phyloP scores from a whole-genome alignment of 1,140 invertebrate species.

The Chironomus tepperi region DNA sequence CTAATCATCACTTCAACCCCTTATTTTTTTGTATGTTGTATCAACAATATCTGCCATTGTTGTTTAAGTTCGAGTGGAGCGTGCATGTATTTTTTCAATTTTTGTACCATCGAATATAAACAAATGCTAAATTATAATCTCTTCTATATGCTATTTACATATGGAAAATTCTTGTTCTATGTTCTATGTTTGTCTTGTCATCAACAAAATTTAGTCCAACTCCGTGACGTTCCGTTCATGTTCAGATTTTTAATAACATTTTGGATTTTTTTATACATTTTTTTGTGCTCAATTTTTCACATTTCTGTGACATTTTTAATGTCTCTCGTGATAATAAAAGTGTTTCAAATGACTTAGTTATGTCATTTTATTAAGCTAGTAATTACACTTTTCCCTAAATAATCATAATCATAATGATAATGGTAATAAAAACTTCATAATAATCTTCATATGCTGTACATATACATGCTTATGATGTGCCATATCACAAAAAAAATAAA shows the following conservation, averaged over 20 bases:
- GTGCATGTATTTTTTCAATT: background rate
- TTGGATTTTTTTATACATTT: too few species aligned
- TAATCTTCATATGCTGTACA: background rate
- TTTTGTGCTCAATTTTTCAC: background rate
- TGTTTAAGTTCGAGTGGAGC: conserved; percentile 1
- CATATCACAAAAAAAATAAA: too few species aligned
- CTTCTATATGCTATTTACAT: background rate
- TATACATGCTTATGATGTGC: background rate
- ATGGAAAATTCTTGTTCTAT: background rate
- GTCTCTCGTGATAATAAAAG: conserved; percentile 13
- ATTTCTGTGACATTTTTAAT: background rate
- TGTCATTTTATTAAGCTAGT: background rate
- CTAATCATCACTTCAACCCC: conserved; percentile 10
- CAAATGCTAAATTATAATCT: conserved; percentile 11
- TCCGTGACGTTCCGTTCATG: background rate
- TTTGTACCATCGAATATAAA: conserved; percentile 3
- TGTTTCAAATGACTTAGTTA: background rate
- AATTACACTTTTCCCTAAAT: background rate
- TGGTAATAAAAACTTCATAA: background rate
- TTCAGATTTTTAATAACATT: conserved; percentile 9
- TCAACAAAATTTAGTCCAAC: conserved; percentile 8
- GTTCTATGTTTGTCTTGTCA: background rate
- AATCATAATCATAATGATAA: background rate
- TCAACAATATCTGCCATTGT: background rate
- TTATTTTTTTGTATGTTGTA: too few species aligned